Conservation (phyloP, 2,113 vertebrate genomes). For the Raphicerus campestris region DNA sequence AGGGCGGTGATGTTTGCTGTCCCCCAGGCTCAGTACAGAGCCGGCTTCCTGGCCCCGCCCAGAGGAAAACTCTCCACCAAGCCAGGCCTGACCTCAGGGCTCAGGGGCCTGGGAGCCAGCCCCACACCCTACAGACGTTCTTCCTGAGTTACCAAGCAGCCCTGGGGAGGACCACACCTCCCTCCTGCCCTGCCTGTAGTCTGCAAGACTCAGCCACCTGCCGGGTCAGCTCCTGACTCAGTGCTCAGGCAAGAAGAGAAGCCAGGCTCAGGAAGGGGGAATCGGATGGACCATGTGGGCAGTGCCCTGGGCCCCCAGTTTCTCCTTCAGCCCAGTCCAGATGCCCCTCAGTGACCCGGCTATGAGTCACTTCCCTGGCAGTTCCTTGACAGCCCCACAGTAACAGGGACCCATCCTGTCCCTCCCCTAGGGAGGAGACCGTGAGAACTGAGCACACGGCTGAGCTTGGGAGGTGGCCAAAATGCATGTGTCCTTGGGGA, state of each 20-base stretch:
- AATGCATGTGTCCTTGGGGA: slow-evolving; percentile 39
- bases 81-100: slow-evolving; percentile 67
- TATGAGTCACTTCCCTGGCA: slow-evolving; percentile 64
- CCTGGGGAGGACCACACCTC: slow-evolving; percentile 60
- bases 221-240: neutral
- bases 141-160: slow-evolving; percentile 56
- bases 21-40: neutral
- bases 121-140: slow-evolving; percentile 46
- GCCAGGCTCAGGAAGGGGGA: neutral
- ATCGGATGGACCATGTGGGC: neutral
- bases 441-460: slow-evolving; percentile 39
- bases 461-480: slow-evolving; percentile 20
- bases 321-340: neutral
- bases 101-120: slow-evolving; percentile 13
- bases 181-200: neutral
- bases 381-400: slow-evolving; percentile 43
- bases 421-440: neutral
- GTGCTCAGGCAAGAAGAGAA: neutral
- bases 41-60: slow-evolving; percentile 26
- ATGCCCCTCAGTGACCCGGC: neutral
- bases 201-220: slow-evolving; percentile 11
- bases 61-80: slow-evolving; percentile 38
- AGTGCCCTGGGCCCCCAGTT: neutral
- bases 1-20: neutral
- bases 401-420: slow-evolving; percentile 50